A percentile compares a stretch with the other conserved stretches of the same genome.
phyloP scores from a whole-genome alignment of 2,113 vertebrate genomes.

The Lepidothrix coronata region DNA sequence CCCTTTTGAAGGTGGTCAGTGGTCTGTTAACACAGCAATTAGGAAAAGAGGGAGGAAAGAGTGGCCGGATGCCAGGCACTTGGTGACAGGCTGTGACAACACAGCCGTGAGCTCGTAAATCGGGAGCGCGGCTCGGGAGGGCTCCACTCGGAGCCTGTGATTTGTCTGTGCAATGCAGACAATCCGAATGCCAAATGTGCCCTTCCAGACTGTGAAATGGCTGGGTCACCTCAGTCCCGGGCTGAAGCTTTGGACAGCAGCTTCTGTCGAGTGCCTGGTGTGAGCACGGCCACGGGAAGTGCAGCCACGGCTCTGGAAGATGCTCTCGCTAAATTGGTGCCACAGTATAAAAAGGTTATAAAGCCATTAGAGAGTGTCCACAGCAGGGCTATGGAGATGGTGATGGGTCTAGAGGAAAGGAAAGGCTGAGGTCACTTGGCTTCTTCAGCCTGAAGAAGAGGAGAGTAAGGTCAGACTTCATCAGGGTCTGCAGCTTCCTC shows the following conservation, averaged over 20 bases:
- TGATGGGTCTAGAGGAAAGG: neutral
- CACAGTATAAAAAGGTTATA: no score
- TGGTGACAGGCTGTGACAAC: neutral
- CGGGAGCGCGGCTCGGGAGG: neutral
- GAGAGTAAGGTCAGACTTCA: neutral
- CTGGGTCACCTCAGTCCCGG: neutral
- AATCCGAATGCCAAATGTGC: neutral
- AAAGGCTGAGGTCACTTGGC: neutral
- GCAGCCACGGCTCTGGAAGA: neutral
- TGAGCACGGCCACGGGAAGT: fast-evolving
- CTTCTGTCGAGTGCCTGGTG: neutral
- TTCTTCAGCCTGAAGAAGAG: neutral
- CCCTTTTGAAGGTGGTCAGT: fast-evolving
- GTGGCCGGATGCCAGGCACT: neutral
- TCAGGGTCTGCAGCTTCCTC: neutral
- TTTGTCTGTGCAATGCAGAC: neutral
- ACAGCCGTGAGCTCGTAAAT: neutral
- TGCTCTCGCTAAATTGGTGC: neutral
- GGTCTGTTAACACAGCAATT: neutral
- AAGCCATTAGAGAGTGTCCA: fast-evolving
- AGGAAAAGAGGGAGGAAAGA: neutral
- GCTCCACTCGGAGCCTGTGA: neutral
- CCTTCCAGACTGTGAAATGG: neutral
- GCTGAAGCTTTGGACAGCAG: neutral
- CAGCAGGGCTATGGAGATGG: neutral